Evolutionary conservation across 2,888 invertebrate genomes (phyloP).

Genomic region (Limnephilus lunatus): DNA sequence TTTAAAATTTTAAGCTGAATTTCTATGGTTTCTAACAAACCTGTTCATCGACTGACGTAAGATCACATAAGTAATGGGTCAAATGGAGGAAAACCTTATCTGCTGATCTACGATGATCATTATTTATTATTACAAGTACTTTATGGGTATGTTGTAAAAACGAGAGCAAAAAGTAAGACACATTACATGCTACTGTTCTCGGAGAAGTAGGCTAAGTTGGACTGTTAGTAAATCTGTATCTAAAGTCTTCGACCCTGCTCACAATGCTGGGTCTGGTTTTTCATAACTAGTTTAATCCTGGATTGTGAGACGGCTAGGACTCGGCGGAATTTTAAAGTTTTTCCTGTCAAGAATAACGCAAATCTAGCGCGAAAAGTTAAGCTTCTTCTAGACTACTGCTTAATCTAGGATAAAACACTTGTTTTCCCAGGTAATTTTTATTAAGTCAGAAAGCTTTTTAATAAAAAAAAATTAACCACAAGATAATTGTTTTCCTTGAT

Average conservation of each 20-base stretch:
- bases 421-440: no score
- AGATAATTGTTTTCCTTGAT: no score
- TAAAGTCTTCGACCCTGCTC: slow-evolving; percentile 11
- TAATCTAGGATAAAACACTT: not conserved
- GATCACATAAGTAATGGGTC: not conserved
- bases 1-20: no score
- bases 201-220: not conserved
- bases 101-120: not conserved
- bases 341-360: not conserved
- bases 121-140: not conserved
- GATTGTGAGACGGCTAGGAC: not conserved
- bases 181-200: not conserved
- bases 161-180: not conserved
- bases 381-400: not conserved
- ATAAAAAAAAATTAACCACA: no score
- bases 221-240: slow-evolving; percentile 11
- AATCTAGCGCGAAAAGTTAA: not conserved
- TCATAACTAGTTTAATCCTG: not conserved
- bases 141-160: not conserved
- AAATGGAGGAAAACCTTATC: not conserved
- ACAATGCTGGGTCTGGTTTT: not conserved
- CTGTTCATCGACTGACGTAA: not conserved
- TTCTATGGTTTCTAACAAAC: not conserved
- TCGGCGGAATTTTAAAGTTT: not conserved
- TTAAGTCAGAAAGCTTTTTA: no score